A percentile compares a stretch with the other conserved stretches of the same genome.
Evolutionary conservation across 2,888 invertebrate species (phyloP).

Genomic region (Bombylius major): DNA sequence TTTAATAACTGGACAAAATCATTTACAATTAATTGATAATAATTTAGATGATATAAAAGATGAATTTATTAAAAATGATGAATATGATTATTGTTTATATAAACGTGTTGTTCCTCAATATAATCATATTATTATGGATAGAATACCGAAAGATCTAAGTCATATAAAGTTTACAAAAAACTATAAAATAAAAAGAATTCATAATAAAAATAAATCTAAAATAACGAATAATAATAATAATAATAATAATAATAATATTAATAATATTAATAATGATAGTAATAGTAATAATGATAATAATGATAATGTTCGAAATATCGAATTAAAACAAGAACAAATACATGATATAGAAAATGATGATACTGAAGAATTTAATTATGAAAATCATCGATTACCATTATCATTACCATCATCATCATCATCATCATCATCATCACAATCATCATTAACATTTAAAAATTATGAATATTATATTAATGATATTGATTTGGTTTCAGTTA

Average conservation of each 20-base stretch:
- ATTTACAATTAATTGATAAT: not conserved
- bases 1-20: not conserved
- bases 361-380: no score
- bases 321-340: no score
- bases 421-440: no score
- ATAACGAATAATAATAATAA: not conserved
- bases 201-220: not conserved
- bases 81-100: slow-evolving; percentile 7
- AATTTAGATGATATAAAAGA: slow-evolving; percentile 1
- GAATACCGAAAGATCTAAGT: slow-evolving; percentile 29
- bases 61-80: slow-evolving; percentile 7
- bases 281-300: slow-evolving; percentile 9
- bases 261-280: slow-evolving; percentile 8
- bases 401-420: no score
- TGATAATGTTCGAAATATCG: not conserved
- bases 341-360: no score
- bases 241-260: slow-evolving; percentile 4
- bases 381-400: no score
- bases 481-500: no score
- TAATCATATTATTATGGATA: slow-evolving; percentile 26
- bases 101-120: slow-evolving; percentile 32
- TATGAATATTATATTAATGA: no score
- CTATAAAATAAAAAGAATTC: slow-evolving; percentile 12
- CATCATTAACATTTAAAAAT: no score
- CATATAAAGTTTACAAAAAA: slow-evolving; percentile 19